phyloP scores from a whole-genome alignment of 92 coral and sea anemone species.

The Actinostola sp. region DNA sequence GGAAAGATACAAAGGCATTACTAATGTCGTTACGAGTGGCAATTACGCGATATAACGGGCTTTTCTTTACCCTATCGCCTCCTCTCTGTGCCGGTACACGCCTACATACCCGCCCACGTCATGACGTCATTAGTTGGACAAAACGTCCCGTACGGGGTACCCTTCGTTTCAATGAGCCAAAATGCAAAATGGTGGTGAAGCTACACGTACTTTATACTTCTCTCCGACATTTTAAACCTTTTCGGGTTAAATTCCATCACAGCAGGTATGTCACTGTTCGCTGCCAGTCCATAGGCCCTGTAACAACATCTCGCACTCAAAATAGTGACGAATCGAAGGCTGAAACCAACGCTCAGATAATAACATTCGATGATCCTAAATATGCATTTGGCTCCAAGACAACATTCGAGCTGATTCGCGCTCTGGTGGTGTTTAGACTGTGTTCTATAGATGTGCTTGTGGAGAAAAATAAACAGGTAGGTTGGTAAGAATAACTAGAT shows the following conservation, averaged over 20 bases:
- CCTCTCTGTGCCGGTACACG: too few relatives aligned
- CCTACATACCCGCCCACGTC: too few relatives aligned
- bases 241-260: not conserved
- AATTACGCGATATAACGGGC: too few relatives aligned
- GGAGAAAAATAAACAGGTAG: constrained; percentile 82
- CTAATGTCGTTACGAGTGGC: too few relatives aligned
- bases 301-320: not conserved
- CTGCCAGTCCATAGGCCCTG: constrained; percentile 14
- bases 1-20: too few relatives aligned
- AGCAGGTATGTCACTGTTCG: constrained; percentile 2
- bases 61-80: too few relatives aligned
- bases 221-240: not conserved
- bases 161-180: not conserved
- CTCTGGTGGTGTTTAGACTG: constrained; percentile 80
- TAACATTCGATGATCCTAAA: constrained; percentile 74
- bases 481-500: constrained; percentile 1
- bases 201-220: not conserved
- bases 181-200: constrained; percentile 4
- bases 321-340: constrained; percentile 1
- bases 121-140: too few relatives aligned
- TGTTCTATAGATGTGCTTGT: constrained; percentile 88
- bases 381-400: constrained; percentile 89
- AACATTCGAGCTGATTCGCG: constrained; percentile 83
- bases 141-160: too few relatives aligned
- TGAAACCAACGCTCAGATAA: not conserved